Conservation (phyloP, 2,113 vertebrate species). For the Astur gentilis region DNA sequence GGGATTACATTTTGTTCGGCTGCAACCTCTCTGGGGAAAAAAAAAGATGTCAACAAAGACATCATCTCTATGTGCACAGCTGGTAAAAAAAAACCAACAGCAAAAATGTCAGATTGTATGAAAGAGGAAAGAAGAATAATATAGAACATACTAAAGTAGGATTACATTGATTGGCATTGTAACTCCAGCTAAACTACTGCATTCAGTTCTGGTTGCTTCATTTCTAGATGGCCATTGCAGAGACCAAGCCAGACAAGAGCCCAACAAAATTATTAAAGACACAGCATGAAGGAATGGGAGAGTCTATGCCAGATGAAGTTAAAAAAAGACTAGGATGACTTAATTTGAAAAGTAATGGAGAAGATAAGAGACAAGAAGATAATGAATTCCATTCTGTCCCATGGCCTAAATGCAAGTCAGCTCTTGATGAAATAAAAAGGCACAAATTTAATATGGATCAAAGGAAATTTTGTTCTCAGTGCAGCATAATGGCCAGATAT, state of each 20-base stretch:
- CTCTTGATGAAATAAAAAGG: conserved; percentile 49
- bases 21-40: not conserved
- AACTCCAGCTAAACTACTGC: not conserved
- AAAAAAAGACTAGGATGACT: not conserved
- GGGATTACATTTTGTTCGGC: not conserved
- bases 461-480: conserved; percentile 16
- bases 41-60: not conserved
- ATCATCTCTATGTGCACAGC: not conserved
- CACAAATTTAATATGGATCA: conserved; percentile 40
- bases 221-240: not conserved
- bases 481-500: not conserved
- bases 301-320: not conserved
- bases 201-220: not conserved
- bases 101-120: not conserved
- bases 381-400: conserved; percentile 14
- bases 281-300: not conserved
- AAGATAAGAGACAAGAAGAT: conserved; percentile 18
- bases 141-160: not conserved
- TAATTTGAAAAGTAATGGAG: conserved; percentile 44
- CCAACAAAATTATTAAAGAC: not conserved
- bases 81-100: not conserved
- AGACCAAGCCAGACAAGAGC: not conserved
- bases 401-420: conserved; percentile 12
- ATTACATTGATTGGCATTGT: not conserved
- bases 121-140: not conserved